Conservation (phyloP, 2,113 vertebrate genomes). For the Eupsittula cactorum region DNA sequence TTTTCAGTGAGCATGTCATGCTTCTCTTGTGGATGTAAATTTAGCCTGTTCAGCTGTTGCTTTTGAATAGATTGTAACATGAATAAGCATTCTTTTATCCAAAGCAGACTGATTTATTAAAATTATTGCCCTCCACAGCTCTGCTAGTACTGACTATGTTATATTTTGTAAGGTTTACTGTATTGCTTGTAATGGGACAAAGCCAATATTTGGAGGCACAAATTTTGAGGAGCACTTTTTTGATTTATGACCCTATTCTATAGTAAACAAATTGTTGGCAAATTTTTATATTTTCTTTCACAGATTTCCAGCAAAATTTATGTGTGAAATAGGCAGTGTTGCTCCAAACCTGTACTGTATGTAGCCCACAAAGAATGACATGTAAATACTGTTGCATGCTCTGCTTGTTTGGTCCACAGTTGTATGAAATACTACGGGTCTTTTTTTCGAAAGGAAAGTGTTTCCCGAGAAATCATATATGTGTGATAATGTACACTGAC, state of each 20-base stretch:
- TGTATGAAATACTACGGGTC: conserved; percentile 13
- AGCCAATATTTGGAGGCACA: neutral
- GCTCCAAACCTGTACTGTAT: conserved; percentile 38
- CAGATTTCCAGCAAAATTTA: conserved; percentile 31
- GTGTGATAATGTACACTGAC: conserved; percentile 14
- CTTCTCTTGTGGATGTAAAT: conserved; percentile 31
- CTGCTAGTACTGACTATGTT: conserved; percentile 14
- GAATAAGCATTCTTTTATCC: conserved; percentile 8
- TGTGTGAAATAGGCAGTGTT: conserved; percentile 26
- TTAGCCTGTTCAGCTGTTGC: conserved; percentile 45
- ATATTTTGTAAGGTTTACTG: conserved; percentile 21
- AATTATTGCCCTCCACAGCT: neutral
- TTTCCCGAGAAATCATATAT: neutral
- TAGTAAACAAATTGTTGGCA: conserved; percentile 1
- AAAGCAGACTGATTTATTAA: neutral
- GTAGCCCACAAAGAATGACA: neutral
- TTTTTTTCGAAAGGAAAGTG: conserved; percentile 26
- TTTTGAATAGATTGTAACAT: conserved; percentile 34
- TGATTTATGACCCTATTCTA: neutral
- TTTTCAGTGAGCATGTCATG: conserved; percentile 20
- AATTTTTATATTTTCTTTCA: conserved; percentile 11
- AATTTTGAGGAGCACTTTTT: conserved; percentile 37
- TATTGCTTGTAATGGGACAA: conserved; percentile 7
- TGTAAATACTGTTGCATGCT: conserved; percentile 69
- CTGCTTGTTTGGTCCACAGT: conserved; percentile 40